Base-by-base conservation (phyloP, 2,113 vertebrate genomes). In the Dromas ardeola region DNA sequence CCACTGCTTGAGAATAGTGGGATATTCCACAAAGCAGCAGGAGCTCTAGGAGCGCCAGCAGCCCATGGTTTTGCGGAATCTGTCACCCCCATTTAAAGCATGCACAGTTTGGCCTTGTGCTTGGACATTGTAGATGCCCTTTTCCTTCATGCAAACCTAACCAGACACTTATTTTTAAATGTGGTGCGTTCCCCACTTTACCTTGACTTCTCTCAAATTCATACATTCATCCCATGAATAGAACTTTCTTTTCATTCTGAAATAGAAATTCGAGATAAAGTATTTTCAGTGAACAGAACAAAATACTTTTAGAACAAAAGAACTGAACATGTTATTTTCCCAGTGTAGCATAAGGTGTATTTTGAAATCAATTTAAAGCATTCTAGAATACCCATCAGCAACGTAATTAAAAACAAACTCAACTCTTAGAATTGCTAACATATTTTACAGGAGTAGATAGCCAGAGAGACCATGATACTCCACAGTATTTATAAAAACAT, bases 181-280 rank as follows among this genome's bases (percentile, higher is more conserved):
- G 6, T 45, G 23, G 0, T 59, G 45, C 6, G 18, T 40, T 86
- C 30, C 59, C 12, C 49, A 8, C 42, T 97, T 97, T 98, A 99
- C 99, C 99, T 99, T 99, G 67, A 99, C 99, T 98, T 99, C 99
- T 98, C 99, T 98, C 83, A 99, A 97, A 97, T 99, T 99, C 98
- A 99, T 99, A 88, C 99, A 99, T 96, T 99, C 99, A 85, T 99
- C 99, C 99, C 99, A 99, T 13, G 99, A 99, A 96, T 99, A 99
- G 97, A 99, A 99, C 93, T 99, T 99, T 49, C 99, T 99, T 98
- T 99, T 99, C 99, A 99, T 99, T 97, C 99, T 99, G 96, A 96
- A 98, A 97, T 65, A 86, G 58, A 98, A 81, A 23, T 55, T 25
- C 56, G 4, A 96, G 71, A 78, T 17, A 92, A 66, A 95, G 26